phyloP scores from a whole-genome alignment of 2,797 vertebrate species.

The Arrhamphus sclerolepis region DNA sequence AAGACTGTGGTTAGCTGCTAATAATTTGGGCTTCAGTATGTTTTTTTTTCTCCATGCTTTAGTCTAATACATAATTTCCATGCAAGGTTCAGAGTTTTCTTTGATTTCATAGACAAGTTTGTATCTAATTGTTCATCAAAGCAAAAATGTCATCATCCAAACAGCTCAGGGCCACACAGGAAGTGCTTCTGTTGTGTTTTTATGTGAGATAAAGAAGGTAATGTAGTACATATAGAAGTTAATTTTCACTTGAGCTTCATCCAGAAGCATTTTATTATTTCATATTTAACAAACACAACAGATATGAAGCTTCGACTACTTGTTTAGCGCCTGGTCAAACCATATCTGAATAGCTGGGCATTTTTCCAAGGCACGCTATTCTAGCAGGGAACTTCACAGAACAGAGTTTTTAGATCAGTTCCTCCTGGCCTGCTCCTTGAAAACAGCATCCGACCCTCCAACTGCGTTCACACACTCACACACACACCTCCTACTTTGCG shows the following conservation, averaged over 20 bases:
- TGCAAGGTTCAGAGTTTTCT: too few relatives aligned
- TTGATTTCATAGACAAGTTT: too few relatives aligned
- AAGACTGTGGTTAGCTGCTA: too few relatives aligned
- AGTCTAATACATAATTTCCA: too few relatives aligned
- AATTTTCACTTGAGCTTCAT: slow-evolving; percentile 1
- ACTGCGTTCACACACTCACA: slow-evolving; percentile 23
- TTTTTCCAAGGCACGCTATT: slow-evolving; percentile 4
- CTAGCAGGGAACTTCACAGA: background rate
- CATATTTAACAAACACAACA: background rate
- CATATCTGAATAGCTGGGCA: slow-evolving; percentile 22
- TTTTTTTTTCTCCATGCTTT: too few relatives aligned
- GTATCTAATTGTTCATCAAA: too few relatives aligned
- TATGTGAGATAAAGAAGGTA: background rate
- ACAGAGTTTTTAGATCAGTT: slow-evolving; percentile 26
- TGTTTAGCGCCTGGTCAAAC: slow-evolving; percentile 6
- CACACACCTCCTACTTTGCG: slow-evolving; percentile 44
- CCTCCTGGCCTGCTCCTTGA: slow-evolving; percentile 18
- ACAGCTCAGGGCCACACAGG: too few relatives aligned
- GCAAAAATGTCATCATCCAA: too few relatives aligned
- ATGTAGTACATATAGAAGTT: background rate
- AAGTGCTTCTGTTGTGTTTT: too few relatives aligned
- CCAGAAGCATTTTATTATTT: background rate
- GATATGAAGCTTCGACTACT: slow-evolving; percentile 4
- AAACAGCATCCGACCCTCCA: slow-evolving; percentile 15
- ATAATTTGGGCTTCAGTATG: too few relatives aligned